Base-by-base conservation (phyloP, 2,113 vertebrate genomes). In the Hypocryptadius cinnamomeus region DNA sequence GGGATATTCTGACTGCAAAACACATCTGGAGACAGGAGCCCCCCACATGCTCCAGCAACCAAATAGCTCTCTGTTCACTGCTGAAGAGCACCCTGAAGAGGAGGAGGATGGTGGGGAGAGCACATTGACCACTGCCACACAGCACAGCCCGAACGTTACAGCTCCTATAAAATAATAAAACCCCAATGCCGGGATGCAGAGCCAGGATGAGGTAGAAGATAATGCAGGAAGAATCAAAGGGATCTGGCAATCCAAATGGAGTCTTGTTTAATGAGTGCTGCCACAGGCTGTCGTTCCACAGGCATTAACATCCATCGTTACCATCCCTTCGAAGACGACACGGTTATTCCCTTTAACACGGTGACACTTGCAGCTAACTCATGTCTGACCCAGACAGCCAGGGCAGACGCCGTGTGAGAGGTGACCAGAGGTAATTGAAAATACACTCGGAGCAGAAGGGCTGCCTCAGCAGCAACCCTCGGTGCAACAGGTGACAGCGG, bases 81-180 rank as follows among this genome's bases (percentile, higher is more conserved):
- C 76, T 35, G 39, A 22, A 44, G 35, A 69, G 28, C 31, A 56
- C 16, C 61, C 50, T 9, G 21, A 37, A 37, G 53, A 86, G 65
- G 48, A 77, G 53, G 61, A 83, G 60, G 63, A 50, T 6, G 31
- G 51, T 10, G 50, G 19, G 19, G 56, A 85, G 39, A 40, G 23
- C 0, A 0, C 4, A 6, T 24, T 0, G 6, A 56, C 37, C 39
- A 24, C 61, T 2, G 2, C 40, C 1, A 6, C n/a, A 13, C 1
- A 0, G 20, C n/a, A 18, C 24, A 11, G 56, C 47, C 78, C 1
- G 0, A 65, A 9, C 1, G 0, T 93, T 88, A 96, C 25, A 13
- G 87, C 89, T 42, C 54, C 89, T 77, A 84, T 90, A 91, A 94
- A 95, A 91, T 78, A 85, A 96, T 74, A 93, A 92, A 96, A 69